These are phyloP conservation scores for Ophion slaviceki DNA, from an alignment of 2,888 invertebrate species.

Conservation along the genomic window DNA sequence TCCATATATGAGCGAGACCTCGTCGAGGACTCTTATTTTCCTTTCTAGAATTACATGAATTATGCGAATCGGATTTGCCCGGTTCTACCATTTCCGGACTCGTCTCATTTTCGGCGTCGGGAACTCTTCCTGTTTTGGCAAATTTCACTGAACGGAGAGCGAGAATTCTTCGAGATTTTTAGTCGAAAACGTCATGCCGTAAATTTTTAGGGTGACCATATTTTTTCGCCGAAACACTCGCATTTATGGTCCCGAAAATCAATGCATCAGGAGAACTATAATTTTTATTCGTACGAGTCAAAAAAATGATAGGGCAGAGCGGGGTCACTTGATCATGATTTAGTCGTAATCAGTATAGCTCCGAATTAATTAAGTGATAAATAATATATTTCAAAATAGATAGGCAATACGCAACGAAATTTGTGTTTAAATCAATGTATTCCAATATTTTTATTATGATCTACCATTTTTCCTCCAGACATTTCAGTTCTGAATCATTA, in stretches of 20 bases:
- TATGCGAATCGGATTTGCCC: conserved; percentile 59
- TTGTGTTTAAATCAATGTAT: no score
- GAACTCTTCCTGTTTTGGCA: neutral
- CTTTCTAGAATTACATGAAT: conserved; percentile 62
- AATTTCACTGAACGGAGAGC: conserved; percentile 25
- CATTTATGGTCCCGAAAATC: neutral
- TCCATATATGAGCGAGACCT: neutral
- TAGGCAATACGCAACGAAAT: no score
- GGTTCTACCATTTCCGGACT: conserved; percentile 44
- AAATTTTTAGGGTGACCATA: neutral
- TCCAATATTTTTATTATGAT: no score
- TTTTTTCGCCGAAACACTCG: neutral
- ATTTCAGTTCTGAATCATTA: neutral
- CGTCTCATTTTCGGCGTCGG: conserved; percentile 46
- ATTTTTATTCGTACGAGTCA: neutral
- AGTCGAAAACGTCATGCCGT: conserved; percentile 24
- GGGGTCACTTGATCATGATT: no score
- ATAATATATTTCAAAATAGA: no score
- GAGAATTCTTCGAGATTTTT: conserved; percentile 9
- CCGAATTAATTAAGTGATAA: no score
- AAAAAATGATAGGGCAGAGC: neutral
- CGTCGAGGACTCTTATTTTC: conserved; percentile 22
- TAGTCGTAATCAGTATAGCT: no score
- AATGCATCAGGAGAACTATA: neutral
- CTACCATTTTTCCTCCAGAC: no score